Percentiles rank a stretch among this genome's conserved stretches.
These are phyloP conservation scores for Lochmaea crataegi DNA, from an alignment of 2,888 invertebrate species.

Conservation along the genomic window DNA sequence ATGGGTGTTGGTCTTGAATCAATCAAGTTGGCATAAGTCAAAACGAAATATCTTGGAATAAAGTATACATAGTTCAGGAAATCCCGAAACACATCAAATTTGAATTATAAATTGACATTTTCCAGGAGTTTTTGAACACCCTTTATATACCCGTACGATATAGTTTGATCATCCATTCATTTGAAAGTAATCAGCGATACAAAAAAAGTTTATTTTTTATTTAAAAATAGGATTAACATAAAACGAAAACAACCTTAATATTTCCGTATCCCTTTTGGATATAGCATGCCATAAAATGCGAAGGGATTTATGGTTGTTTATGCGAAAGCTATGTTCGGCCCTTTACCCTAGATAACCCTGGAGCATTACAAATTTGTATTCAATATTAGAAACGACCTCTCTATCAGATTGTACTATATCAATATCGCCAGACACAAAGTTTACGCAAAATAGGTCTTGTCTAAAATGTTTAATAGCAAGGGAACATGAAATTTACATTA, in stretches of 20 bases:
- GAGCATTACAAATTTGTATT: background rate
- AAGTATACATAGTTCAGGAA: no score
- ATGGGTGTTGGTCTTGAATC: no score
- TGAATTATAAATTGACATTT: no score
- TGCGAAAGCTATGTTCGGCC: background rate
- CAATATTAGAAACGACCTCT: background rate
- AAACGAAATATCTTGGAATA: no score
- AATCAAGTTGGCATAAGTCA: no score
- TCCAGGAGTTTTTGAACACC: no score
- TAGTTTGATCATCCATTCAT: no score
- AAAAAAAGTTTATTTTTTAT: background rate
- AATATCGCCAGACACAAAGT: background rate
- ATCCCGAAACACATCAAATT: no score
- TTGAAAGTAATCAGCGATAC: background rate
- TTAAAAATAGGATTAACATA: background rate
- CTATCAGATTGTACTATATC: background rate
- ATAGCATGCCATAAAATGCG: background rate
- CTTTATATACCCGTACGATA: no score
- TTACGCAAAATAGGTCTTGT: background rate
- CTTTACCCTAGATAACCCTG: background rate
- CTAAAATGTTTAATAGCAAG: background rate
- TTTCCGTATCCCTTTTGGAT: background rate
- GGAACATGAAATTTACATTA: background rate
- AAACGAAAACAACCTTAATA: background rate
- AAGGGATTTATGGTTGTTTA: background rate